Evolutionary conservation across 2,113 vertebrate genomes (phyloP), one percentile per base, ranked within the genome.

Genomic region (Stegostoma tigrinum): DNA sequence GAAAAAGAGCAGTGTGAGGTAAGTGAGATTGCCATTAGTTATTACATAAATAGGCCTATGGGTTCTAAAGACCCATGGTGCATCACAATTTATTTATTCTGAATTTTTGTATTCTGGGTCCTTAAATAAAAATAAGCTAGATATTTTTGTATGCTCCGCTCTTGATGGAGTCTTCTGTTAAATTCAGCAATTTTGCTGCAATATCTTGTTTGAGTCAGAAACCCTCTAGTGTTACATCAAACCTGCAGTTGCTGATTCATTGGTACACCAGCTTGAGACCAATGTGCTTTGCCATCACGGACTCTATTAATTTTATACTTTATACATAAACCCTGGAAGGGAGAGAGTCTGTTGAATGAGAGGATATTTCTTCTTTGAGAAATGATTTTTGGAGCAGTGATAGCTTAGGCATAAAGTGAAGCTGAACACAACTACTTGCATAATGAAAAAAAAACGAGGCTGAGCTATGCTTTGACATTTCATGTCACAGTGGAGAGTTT

Each of bases 1-100:
- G 97, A 96, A 96, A 98, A 97, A 96, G 98, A 98, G 96, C 97
- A 97, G 96, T 96, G 97, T 95, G 97, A 98, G 97, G 97, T 98
- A 96, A 97, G 96, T 91, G 95, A n/a, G 75, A 38, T 80, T 80
- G 34, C 10, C 80, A 83, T 83, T 80, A 83, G 38, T 38, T 45
- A 48, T 38, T 45, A 19, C n/a, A 83, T 38, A 83, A 83, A 45
- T 83, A 42, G 80, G 5, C 80, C 21, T 21, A 38, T 45, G 42
- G 30, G 15, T 83, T 42, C 14, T 83, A 5, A n/a, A 83, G 38
- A 38, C 15, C 2, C 34, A 75, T 83, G 78, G 78, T 38, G n/a
- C 34, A 83, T 38, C 38, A 17, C 78, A 83, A 38, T 83, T n/a
- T 83, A 38, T 83, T 2, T 80, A 38, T 17, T 15, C 34, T 80